Base-by-base conservation (phyloP, 2,888 invertebrate genomes). In the Periphyllus acericola region DNA sequence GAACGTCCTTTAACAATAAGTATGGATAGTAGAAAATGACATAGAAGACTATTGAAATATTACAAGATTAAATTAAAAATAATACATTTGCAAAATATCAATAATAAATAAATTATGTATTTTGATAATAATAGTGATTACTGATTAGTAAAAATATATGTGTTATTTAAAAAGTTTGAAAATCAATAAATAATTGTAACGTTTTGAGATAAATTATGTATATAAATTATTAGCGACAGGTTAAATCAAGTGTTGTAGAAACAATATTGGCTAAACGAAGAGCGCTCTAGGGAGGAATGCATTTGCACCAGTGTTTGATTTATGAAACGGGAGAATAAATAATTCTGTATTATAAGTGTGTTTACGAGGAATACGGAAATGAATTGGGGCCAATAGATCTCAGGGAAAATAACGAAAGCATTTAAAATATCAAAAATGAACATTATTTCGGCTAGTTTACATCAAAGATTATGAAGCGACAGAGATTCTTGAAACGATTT, bases 241-340 rank as follows among this genome's bases (percentile, higher is more conserved):
- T n/a, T n/a, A n/a, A n/a, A n/a, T n/a, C n/a, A 6, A 66, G 66
- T 66, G 66, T 66, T 3, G 66, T 9, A 6, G 9, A 66, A 66
- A 66, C 8, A 66, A 4, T 66, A 66, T 66, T 66, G 66, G 66
- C 4, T 66, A 6, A 66, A 66, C 3, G 4, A 66, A 66, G 66
- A 66, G 66, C n/a, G n/a, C 66, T 66, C n/a, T 66, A 66, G 66
- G 66, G 66, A 66, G 9, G 66, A 66, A 66, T n/a, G n/a, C n/a
- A n/a, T 66, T 19, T 25, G 66, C 8, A 66, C n/a, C 4, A 25
- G n/a, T n/a, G 21, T 4, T 19, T 66, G 66, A 5, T 66, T 9
- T 66, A 66, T 66, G 8, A 66, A 66, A 66, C 9, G 19, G 66
- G 9, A 66, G 3, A 66, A 3, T 66, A 66, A 6, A 66, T 66